These are phyloP conservation scores for Bufo bufo DNA, from an alignment of 2,113 vertebrate species.

Conservation along the genomic window DNA sequence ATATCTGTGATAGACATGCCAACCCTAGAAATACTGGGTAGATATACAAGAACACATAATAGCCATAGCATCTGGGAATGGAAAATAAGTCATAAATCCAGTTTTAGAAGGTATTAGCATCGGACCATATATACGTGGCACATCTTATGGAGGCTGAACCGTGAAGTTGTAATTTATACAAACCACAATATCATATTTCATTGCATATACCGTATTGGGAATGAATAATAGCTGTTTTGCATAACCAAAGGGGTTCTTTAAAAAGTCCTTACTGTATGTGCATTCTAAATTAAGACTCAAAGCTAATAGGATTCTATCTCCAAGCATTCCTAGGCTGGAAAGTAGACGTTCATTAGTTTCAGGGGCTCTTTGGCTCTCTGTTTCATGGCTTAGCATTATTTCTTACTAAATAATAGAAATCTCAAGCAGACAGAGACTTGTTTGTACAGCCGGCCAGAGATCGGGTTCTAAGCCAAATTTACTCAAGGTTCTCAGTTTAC, in stretches of 20 bases:
- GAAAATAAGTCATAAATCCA: background rate
- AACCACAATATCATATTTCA: constrained; percentile 3
- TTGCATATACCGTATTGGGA: constrained; percentile 4
- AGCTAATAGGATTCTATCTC: constrained; percentile 35
- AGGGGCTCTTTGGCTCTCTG: constrained; percentile 52
- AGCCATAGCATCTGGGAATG: background rate
- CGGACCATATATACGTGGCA: background rate
- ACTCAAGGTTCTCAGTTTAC: constrained; percentile 66
- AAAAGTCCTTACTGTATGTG: constrained; percentile 37
- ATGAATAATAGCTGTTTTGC: constrained; percentile 18
- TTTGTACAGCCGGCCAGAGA: constrained; percentile 62
- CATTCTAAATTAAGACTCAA: constrained; percentile 26
- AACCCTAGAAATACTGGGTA: background rate
- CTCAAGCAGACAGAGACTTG: constrained; percentile 65
- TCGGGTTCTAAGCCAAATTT: constrained; percentile 59
- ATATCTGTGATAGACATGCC: background rate
- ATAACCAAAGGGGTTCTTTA: background rate
- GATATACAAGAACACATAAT: background rate
- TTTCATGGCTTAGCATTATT: constrained; percentile 57
- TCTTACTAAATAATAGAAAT: constrained; percentile 61
- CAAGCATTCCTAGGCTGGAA: constrained; percentile 34
- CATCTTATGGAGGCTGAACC: background rate
- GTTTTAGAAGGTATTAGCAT: background rate
- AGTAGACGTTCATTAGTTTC: constrained; percentile 50
- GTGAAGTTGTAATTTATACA: background rate